Conservation (phyloP, 2,113 vertebrate species). For the Gorilla gorilla region DNA sequence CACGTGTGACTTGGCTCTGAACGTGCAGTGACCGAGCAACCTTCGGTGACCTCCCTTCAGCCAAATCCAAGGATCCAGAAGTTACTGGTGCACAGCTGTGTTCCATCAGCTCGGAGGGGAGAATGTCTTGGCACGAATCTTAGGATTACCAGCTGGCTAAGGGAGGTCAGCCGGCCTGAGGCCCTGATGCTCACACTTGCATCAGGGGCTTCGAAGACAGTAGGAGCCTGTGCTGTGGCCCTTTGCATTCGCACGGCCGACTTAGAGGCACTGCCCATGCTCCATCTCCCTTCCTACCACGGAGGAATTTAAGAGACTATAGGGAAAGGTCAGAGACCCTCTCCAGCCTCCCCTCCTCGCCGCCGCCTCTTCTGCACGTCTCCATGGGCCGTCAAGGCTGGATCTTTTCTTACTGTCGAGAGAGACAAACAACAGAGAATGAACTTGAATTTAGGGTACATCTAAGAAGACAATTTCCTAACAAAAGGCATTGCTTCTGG, state of each 20-base stretch:
- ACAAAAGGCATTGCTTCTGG: not conserved
- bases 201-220: not conserved
- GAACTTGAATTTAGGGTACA: not conserved
- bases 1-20: not conserved
- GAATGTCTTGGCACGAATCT: not conserved
- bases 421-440: not conserved
- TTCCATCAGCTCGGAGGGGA: not conserved
- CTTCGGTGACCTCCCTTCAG: not conserved
- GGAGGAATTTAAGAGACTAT: not conserved
- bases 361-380: fast-evolving
- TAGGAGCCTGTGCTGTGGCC: not conserved
- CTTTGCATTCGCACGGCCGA: not conserved
- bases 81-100: not conserved
- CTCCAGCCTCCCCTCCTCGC: not conserved
- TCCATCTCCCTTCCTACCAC: fast-evolving
- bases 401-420: not conserved
- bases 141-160: not conserved
- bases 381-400: fast-evolving
- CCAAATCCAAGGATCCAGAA: not conserved
- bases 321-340: not conserved
- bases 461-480: not conserved
- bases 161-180: not conserved
- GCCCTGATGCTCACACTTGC: not conserved
- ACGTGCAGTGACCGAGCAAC: not conserved
- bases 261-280: not conserved